Evolutionary conservation across 1,140 invertebrate species (phyloP), one percentile per base, ranked within the genome.

Genomic region (Lepidurus apus): DNA sequence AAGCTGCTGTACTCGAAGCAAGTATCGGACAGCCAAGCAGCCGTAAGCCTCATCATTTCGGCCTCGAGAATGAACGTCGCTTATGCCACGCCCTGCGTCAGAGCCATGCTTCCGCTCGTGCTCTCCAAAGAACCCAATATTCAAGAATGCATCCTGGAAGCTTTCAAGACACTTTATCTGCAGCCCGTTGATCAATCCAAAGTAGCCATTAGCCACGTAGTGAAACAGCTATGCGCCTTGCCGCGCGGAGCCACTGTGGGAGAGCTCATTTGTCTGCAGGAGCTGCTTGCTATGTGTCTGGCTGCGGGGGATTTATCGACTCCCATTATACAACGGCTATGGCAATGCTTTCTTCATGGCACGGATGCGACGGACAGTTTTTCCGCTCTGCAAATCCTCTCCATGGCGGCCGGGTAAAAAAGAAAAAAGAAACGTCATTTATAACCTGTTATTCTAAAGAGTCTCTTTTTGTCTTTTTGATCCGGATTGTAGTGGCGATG

Each of bases 41-140:
- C 94, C 0, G 91, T 95, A 73, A 90, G 93, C 75, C 93, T 96
- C 83, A 93, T 96, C 80, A 93, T 92, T 0, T 90, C 90, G 0
- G 92, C 92, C 5, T 92, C 91, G 83, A 89, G 93, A 82, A 94
- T 95, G 84, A 90, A 91, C 75, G 87, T 96, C 17, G 87, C 89
- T 53, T 90, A 91, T 8, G 90, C 92, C 11, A 88, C 91, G 82
- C 81, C 85, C 42, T 93, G 92, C 11, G 89, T 96, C 42, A 87
- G 89, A 17, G 88, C 90, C 81, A 95, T 95, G 89, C 84, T 96
- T 74, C 86, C 89, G 75, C 88, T 96, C 79, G 89, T 94, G 1
- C 92, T 90, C 88, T 91, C 89, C 73, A 89, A 86, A 82, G 93
- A 90, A 86, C 83, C 86, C 84, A 85, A 84, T 86, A 87, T 90